These are phyloP conservation scores for Hyles vespertilio DNA, from an alignment of 1,140 invertebrate species.

Conservation along the genomic window DNA sequence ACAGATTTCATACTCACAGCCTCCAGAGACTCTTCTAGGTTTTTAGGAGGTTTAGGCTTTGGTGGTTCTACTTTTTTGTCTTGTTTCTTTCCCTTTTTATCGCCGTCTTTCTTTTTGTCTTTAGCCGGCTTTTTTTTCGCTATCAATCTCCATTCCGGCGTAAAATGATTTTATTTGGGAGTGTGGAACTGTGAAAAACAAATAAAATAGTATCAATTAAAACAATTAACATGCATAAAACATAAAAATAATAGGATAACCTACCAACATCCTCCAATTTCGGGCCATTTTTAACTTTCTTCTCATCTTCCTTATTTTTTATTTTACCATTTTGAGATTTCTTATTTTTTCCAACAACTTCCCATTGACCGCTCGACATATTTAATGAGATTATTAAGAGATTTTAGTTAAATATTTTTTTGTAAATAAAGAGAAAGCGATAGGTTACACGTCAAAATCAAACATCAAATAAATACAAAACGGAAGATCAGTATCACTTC, in stretches of 20 bases:
- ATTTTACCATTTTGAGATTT: constrained; percentile 80
- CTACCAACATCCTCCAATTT: constrained; percentile 65
- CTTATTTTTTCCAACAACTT: constrained; percentile 84
- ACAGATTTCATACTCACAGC: constrained; percentile 62
- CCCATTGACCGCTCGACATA: constrained; percentile 84
- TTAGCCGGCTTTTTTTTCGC: constrained; percentile 63
- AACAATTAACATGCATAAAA: constrained; percentile 1
- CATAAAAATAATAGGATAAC: constrained; percentile 19
- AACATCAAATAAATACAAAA: constrained; percentile 57
- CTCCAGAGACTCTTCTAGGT: constrained; percentile 80
- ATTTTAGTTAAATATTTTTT: constrained; percentile 39
- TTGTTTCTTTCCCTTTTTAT: constrained; percentile 63
- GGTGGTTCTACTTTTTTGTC: constrained; percentile 74
- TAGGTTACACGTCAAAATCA: constrained; percentile 69
- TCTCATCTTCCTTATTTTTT: constrained; percentile 78
- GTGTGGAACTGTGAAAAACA: constrained; percentile 42
- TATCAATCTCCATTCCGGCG: constrained; percentile 65
- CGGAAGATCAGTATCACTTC: not conserved
- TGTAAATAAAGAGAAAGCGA: constrained; percentile 63
- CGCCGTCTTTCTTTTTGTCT: constrained; percentile 66
- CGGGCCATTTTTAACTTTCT: constrained; percentile 66
- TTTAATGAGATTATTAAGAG: constrained; percentile 36
- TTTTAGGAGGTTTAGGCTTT: constrained; percentile 79
- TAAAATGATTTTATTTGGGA: constrained; percentile 62
- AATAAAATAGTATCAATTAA: constrained; percentile 8